A percentile compares a stretch with the other conserved stretches of the same genome.
phyloP scores from a whole-genome alignment of 2,113 vertebrate species.

The Hypomesus transpacificus region DNA sequence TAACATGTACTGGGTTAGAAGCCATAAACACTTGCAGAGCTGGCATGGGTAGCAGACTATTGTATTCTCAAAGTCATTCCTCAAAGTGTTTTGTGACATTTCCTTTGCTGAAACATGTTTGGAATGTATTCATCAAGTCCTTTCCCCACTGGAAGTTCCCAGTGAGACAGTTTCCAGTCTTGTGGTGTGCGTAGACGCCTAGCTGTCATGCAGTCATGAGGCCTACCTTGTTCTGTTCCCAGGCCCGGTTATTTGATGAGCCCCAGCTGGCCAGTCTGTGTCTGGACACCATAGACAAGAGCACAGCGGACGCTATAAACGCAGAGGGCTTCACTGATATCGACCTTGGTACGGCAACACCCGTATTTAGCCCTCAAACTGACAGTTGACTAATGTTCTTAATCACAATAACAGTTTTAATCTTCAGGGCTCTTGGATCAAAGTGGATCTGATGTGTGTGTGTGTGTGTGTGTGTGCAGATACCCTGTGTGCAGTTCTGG shows the following conservation, averaged over 20 bases:
- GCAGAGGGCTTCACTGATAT: conserved; percentile 93
- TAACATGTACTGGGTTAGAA: too few relatives aligned
- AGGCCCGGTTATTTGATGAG: conserved; percentile 93
- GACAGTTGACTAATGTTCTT: too few relatives aligned
- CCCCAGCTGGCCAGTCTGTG: conserved; percentile 92
- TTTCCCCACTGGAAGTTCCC: background rate
- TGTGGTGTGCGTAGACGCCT: background rate
- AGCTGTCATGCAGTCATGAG: background rate
- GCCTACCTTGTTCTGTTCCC: conserved; percentile 22
- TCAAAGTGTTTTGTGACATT: too few relatives aligned
- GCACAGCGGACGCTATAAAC: conserved; percentile 86
- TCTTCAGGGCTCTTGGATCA: background rate
- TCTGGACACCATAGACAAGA: conserved; percentile 93
- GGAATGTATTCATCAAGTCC: background rate
- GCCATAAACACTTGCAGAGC: too few relatives aligned
- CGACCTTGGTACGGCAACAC: conserved; percentile 77
- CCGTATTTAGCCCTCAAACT: too few relatives aligned
- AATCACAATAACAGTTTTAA: too few relatives aligned
- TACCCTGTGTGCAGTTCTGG: conserved; percentile 86
- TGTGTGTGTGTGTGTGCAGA: conserved; percentile 65
- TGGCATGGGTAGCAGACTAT: too few relatives aligned
- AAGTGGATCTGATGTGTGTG: background rate
- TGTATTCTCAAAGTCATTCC: too few relatives aligned
- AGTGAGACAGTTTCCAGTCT: background rate
- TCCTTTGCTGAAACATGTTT: too few relatives aligned